Percentiles rank a stretch among this genome's conserved stretches.
phyloP scores from a whole-genome alignment of 1,140 invertebrate genomes.

The Metopolophium dirhodum region DNA sequence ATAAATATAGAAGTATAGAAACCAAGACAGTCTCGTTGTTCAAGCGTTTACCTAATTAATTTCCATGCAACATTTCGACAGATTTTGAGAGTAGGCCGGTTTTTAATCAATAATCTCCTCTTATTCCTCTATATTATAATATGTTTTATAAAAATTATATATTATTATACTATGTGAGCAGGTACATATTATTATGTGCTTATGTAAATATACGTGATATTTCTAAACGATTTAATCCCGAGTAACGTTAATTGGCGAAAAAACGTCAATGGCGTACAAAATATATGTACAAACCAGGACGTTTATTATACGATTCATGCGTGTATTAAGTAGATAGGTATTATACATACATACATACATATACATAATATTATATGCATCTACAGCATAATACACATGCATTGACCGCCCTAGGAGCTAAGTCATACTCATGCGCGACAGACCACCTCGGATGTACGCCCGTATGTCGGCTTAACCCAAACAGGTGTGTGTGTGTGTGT shows the following conservation, averaged over 20 bases:
- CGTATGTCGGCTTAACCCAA: not conserved
- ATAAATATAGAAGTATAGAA: not conserved
- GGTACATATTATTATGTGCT: not conserved
- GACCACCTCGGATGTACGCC: slow-evolving; percentile 3
- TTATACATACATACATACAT: not conserved
- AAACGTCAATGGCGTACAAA: not conserved
- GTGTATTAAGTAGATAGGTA: not conserved
- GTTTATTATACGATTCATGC: not conserved
- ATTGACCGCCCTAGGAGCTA: not conserved
- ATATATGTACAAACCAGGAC: not conserved
- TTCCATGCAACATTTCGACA: not conserved
- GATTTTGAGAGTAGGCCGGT: not conserved
- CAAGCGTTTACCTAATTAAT: not conserved
- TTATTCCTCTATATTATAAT: not conserved
- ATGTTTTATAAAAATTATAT: not conserved
- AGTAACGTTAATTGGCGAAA: slow-evolving; percentile 1
- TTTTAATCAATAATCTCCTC: not conserved
- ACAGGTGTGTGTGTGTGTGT: not conserved
- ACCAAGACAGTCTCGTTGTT: not conserved
- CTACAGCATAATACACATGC: not conserved
- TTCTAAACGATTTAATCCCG: not conserved
- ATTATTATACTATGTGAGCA: not conserved
- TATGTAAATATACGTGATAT: not conserved
- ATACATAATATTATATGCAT: not conserved
- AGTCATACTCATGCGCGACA: not conserved